These are phyloP conservation scores for Chascanopsetta lugubris DNA, from an alignment of 2,113 vertebrate species.

Conservation along the genomic window DNA sequence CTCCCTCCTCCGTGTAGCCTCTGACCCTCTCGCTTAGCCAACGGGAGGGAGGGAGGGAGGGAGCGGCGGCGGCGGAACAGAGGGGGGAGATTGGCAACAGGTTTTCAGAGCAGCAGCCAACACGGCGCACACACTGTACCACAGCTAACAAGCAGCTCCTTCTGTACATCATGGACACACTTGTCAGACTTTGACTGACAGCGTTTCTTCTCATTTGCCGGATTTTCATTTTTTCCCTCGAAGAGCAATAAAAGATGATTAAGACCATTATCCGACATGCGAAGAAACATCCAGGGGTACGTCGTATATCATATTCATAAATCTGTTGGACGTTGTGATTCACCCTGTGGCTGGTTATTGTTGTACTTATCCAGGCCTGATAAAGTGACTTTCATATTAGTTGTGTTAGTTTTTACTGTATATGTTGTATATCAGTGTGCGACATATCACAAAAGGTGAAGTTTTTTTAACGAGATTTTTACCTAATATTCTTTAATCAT, in stretches of 20 bases:
- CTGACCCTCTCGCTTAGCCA: conserved; percentile 50
- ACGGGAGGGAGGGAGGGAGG: conserved; percentile 13
- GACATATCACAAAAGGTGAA: too few relatives aligned
- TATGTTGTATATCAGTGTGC: not conserved
- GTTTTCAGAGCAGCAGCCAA: conserved; percentile 38
- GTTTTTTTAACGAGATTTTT: too few relatives aligned
- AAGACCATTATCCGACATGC: conserved; percentile 63
- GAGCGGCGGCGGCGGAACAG: not conserved
- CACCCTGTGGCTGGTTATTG: not conserved
- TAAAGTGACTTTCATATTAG: not conserved
- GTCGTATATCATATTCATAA: conserved; percentile 31
- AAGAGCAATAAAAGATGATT: conserved; percentile 65
- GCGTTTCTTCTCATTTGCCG: conserved; percentile 7
- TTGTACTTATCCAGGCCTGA: not conserved
- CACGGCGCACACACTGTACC: conserved; percentile 21
- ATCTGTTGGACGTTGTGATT: not conserved
- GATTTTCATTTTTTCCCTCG: conserved; percentile 3
- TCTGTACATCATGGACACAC: conserved; percentile 30
- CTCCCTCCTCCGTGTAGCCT: conserved; percentile 17
- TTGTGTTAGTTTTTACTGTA: too few relatives aligned
- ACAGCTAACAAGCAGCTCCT: conserved; percentile 39
- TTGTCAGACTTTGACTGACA: conserved; percentile 3
- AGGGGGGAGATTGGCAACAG: conserved; percentile 46
- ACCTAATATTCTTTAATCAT: too few relatives aligned
- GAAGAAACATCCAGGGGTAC: conserved; percentile 79